Evolutionary conservation across 2,888 invertebrate species (phyloP).

Genomic region (Helicoverpa assulta): DNA sequence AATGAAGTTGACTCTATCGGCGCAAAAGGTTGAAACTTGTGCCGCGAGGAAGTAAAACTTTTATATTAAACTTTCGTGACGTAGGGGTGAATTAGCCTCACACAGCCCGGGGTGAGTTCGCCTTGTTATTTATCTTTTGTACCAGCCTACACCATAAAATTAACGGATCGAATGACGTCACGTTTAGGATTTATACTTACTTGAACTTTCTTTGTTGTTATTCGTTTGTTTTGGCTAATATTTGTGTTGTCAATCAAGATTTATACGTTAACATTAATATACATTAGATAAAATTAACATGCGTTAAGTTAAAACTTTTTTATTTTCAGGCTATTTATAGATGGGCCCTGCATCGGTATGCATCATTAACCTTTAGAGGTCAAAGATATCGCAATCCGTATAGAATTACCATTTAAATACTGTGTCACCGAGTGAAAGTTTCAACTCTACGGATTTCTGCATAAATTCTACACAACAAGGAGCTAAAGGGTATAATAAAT

Average conservation of each 20-base stretch:
- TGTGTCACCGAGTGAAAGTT: conserved; percentile 51
- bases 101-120: conserved; percentile 30
- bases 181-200: conserved; percentile 17
- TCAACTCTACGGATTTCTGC: conserved; percentile 32
- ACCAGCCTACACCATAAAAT: conserved; percentile 21
- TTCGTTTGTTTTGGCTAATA: conserved; percentile 20
- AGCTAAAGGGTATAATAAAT: conserved; percentile 20
- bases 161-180: conserved; percentile 4
- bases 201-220: conserved; percentile 28
- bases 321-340: neutral
- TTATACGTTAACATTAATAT: neutral
- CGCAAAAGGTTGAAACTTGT: conserved; percentile 38
- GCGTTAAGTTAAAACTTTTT: neutral
- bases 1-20: conserved; percentile 50
- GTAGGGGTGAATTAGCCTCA: conserved; percentile 37
- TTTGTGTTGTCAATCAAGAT: conserved; percentile 14
- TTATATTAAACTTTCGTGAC: conserved; percentile 63
- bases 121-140: conserved; percentile 28
- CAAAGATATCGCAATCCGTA: conserved; percentile 30
- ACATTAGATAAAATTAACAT: neutral
- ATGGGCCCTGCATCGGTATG: neutral
- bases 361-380: conserved; percentile 38
- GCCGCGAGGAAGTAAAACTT: conserved; percentile 61
- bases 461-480: conserved; percentile 39
- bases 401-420: conserved; percentile 25